Base-by-base conservation (phyloP, 2,888 invertebrate genomes). In the Lysandra bellargus region DNA sequence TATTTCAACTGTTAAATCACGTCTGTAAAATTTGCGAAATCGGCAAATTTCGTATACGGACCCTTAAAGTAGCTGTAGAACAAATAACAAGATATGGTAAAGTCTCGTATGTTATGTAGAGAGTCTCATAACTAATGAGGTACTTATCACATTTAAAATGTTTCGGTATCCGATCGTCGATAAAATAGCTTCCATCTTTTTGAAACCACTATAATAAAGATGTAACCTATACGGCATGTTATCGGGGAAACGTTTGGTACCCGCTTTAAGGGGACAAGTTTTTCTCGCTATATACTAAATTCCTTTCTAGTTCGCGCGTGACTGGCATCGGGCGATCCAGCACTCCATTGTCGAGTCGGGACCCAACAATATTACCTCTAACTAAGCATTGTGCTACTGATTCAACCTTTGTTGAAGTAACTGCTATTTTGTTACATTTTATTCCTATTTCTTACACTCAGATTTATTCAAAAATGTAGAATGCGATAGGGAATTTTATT, bases 281-380 rank as follows among this genome's bases (percentile, higher is more conserved):
- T 90, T 88, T 86, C 87, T 86, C 84, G 88, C 88, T 89, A 37
- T 37, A 69, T 69, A 90, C 88, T 89, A 89, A 88, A 88, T 89
- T 88, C 88, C 83, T 89, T 89, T 87, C 85, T 85, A 80, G 80
- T 83, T 78, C 79, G 84, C 83, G 84, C 89, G 88, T 88, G 88
- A 86, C 86, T 84, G 82, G 89, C 88, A 89, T 90, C 85, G 69
- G 80, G 73, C 74, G 81, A 79, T 57, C 80, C 78, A 78, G 75
- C 79, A 75, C 73, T 81, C 80, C 61, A 81, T 82, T 83, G 81
- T 81, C 77, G 61, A 77, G 74, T 57, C 69, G 75, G 60, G 78
- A 76, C 74, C 64, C 79, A 75, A 81, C 81, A 82, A 81, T 81
- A 81, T 81, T 81, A 81, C 80, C 81, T 81, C 80, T 83, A 83